Conservation (phyloP, 2,888 invertebrate species). For the Volucella zonaria region DNA sequence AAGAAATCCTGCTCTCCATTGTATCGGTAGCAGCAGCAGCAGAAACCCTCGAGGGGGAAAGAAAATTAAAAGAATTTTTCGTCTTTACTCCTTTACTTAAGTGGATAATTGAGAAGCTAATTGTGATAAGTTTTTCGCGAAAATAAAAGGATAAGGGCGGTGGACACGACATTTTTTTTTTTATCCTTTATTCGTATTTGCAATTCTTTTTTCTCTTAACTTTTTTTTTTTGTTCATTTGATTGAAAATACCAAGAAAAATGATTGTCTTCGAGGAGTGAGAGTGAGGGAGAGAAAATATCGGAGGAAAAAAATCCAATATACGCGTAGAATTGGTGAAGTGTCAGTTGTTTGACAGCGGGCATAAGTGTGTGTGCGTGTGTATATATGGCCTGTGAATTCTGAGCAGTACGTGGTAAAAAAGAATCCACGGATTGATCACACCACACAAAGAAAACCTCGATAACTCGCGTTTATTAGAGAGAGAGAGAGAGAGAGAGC, state of each 20-base stretch:
- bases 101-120: conserved; percentile 1
- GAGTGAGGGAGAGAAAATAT: conserved; percentile 27
- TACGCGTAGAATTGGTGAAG: conserved; percentile 60
- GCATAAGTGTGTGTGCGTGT: conserved; percentile 37
- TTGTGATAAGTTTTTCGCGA: conserved; percentile 29
- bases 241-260: conserved; percentile 64
- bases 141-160: conserved; percentile 43
- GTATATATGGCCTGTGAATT: conserved; percentile 22
- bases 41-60: conserved; percentile 6
- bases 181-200: conserved; percentile 32
- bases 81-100: conserved; percentile 20
- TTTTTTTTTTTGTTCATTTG: conserved; percentile 47
- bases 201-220: conserved; percentile 24
- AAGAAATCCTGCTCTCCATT: conserved; percentile 37
- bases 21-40: conserved; percentile 24
- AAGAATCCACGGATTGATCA: conserved; percentile 25
- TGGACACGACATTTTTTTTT: conserved; percentile 9
- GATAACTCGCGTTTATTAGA: neutral
- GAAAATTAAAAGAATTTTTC: conserved; percentile 20
- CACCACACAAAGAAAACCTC: conserved; percentile 37
- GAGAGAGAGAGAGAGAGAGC: neutral
- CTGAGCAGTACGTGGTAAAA: conserved; percentile 43
- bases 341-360: conserved; percentile 54
- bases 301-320: conserved; percentile 45
- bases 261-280: conserved; percentile 48